Percentiles rank a stretch among this genome's conserved stretches.
phyloP scores from a whole-genome alignment of 2,797 vertebrate genomes.

The Coreius guichenoti region DNA sequence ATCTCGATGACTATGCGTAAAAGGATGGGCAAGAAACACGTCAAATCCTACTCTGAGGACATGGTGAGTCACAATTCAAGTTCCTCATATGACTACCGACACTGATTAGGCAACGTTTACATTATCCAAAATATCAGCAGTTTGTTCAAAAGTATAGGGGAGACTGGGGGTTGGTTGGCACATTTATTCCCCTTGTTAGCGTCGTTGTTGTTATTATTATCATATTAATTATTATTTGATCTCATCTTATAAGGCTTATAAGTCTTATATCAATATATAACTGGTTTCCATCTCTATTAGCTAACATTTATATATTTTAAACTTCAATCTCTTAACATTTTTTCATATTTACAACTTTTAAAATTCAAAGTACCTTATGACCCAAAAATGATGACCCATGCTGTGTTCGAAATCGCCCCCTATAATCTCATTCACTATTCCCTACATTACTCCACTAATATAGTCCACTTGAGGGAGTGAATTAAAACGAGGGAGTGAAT shows the following conservation, averaged over 20 bases:
- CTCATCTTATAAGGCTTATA: not conserved
- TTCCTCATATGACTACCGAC: constrained; percentile 7
- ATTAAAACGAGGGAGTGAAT: too few relatives aligned
- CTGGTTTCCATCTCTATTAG: not conserved
- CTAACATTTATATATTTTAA: not conserved
- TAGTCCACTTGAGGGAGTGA: too few relatives aligned
- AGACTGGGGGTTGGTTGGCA: not conserved
- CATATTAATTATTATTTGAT: not conserved
- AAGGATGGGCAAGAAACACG: constrained; percentile 90
- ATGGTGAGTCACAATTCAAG: constrained; percentile 74
- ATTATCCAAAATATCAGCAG: not conserved
- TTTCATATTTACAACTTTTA: too few relatives aligned
- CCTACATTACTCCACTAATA: too few relatives aligned
- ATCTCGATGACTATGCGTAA: constrained; percentile 96
- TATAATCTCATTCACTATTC: too few relatives aligned
- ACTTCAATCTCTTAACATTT: not conserved
- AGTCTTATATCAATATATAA: not conserved
- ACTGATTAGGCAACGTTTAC: constrained; percentile 25
- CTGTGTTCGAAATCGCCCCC: too few relatives aligned
- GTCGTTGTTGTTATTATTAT: not conserved
- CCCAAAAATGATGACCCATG: not conserved
- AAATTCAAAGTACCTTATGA: not conserved
- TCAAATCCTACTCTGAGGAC: constrained; percentile 89
- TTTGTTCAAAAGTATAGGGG: not conserved
- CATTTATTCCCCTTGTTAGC: not conserved